These are phyloP conservation scores for Heliopora coerulea DNA, from an alignment of 92 coral and sea anemone species.

Conservation along the genomic window DNA sequence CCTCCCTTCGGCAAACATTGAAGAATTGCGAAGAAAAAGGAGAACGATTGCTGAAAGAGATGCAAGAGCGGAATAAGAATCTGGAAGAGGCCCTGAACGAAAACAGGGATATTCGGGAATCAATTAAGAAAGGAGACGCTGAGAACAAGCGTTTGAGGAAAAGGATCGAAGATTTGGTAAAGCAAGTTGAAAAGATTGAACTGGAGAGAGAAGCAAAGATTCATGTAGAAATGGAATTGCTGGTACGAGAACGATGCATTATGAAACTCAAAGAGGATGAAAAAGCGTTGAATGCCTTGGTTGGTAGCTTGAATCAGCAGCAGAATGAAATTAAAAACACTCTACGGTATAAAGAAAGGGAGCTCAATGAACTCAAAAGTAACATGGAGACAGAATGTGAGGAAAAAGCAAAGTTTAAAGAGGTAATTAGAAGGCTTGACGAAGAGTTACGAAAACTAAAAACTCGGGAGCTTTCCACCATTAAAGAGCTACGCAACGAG, in stretches of 20 bases:
- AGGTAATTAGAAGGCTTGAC: not conserved
- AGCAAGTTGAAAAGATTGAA: constrained; percentile 18
- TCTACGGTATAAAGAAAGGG: constrained; percentile 17
- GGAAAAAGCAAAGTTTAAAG: constrained; percentile 17
- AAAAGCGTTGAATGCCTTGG: constrained; percentile 4
- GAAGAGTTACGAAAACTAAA: constrained; percentile 18
- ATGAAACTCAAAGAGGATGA: constrained; percentile 15
- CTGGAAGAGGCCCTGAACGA: not conserved
- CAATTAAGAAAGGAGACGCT: constrained; percentile 7
- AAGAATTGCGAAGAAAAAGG: constrained; percentile 19
- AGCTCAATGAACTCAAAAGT: not conserved
- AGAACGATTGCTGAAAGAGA: constrained; percentile 1
- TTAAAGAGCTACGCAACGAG: not conserved
- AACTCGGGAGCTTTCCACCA: not conserved
- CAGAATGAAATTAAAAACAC: constrained; percentile 6
- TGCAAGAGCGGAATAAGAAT: constrained; percentile 12
- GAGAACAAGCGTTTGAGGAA: constrained; percentile 24
- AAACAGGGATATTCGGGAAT: not conserved
- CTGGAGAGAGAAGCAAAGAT: not conserved
- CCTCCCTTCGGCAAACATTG: constrained; percentile 3
- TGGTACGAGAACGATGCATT: constrained; percentile 7
- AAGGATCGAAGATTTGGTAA: constrained; percentile 13
- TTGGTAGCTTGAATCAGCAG: constrained; percentile 15
- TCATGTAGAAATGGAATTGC: constrained; percentile 14
- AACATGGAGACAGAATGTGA: constrained; percentile 12